Evolutionary conservation across 2,888 invertebrate genomes (phyloP), one percentile per base, ranked within the genome.

Genomic region (Phytoseiulus persimilis): DNA sequence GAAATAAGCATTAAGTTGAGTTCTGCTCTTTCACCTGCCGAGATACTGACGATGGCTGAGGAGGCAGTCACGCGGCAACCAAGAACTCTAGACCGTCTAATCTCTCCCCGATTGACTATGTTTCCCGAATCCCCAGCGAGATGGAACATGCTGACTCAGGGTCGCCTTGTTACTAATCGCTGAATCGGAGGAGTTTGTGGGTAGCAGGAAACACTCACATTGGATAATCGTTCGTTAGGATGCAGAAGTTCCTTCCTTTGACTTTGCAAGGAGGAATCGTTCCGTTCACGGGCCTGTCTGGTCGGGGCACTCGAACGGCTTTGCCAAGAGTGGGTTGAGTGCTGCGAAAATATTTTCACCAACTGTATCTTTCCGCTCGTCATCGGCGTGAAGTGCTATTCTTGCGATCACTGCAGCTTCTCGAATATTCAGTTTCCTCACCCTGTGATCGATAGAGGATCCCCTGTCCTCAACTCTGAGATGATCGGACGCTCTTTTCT

Each of bases 151-250:
- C n/a, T n/a, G n/a, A n/a, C n/a, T n/a, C n/a, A n/a, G n/a, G n/a
- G n/a, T n/a, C n/a, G n/a, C n/a, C n/a, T n/a, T n/a, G n/a, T n/a
- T n/a, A n/a, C n/a, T n/a, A n/a, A 39, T 39, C 39, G 5, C 39
- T 6, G 9, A 39, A 39, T 39, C 9, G 39, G 3, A 39, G 9
- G 9, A 3, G 39, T 39, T 39, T 39, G 39, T 39, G 3, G 5
- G 5, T 39, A 6, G 39, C 39, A 39, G 39, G 9, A 39, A 9
- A 6, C 39, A 90, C 91, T 91, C 90, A 91, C 91, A 90, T 90
- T 31, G 91, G 91, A 83, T 91, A 91, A 89, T 91, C 91, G 46
- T 91, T 91, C 2, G 91, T 91, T 0, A 91, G 90, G 83, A 91
- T 90, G 90, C 91, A 91, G 90, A 91, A 91, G 46, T 91, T 91